phyloP scores from a whole-genome alignment of 1,140 invertebrate species.

The Drosophila bipectinata region DNA sequence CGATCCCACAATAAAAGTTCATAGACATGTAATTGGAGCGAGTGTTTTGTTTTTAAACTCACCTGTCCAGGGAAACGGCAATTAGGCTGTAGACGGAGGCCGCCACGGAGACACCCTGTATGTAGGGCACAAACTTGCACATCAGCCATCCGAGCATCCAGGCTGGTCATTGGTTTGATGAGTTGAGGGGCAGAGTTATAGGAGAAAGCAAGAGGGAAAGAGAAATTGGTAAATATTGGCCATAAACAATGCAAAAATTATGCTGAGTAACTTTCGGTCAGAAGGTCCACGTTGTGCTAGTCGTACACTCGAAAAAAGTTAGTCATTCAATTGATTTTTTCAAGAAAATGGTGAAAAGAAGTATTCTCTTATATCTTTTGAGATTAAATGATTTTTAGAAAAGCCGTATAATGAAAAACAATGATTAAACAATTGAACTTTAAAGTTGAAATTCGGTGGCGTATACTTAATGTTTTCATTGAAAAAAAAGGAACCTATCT shows the following conservation, averaged over 20 bases:
- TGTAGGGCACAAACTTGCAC: slow-evolving; percentile 97
- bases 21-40: slow-evolving; percentile 51
- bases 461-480: background rate
- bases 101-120: slow-evolving; percentile 96
- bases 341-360: no score
- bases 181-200: slow-evolving; percentile 17
- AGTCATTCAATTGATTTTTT: background rate
- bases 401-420: background rate
- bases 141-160: slow-evolving; percentile 96
- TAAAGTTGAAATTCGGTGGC: background rate
- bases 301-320: slow-evolving; percentile 1
- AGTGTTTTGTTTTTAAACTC: slow-evolving; percentile 80
- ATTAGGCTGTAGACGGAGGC: slow-evolving; percentile 97
- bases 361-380: no score
- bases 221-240: slow-evolving; percentile 47
- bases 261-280: slow-evolving; percentile 79
- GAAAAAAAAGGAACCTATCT: background rate
- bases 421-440: background rate
- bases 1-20: slow-evolving; percentile 75
- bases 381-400: no score
- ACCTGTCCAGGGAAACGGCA: slow-evolving; percentile 97
- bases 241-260: slow-evolving; percentile 69
- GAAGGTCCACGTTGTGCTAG: slow-evolving; percentile 21
- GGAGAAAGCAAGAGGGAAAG: slow-evolving; percentile 19
- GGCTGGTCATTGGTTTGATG: slow-evolving; percentile 86